Percentiles rank a stretch among this genome's conserved stretches.
Conservation (phyloP, 2,113 vertebrate species). For the Noctilio leporinus region DNA sequence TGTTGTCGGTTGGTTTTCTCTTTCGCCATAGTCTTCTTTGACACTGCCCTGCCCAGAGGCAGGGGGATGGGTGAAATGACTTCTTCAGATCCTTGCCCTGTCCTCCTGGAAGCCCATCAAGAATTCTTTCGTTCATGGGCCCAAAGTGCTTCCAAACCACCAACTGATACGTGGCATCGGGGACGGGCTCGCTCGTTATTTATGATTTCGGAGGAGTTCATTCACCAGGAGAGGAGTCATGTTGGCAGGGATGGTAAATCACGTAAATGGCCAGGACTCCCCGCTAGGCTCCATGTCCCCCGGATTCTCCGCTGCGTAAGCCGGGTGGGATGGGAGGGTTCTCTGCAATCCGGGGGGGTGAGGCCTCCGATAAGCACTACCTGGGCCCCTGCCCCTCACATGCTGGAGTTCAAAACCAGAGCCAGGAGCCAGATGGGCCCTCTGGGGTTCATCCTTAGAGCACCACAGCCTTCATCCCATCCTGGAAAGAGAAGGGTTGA, state of each 20-base stretch:
- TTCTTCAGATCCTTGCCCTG: neutral
- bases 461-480: neutral
- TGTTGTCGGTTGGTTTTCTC: neutral
- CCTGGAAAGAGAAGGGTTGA: neutral
- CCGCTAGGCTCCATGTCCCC: neutral
- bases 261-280: neutral
- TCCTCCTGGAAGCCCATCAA: conserved; percentile 12
- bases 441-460: neutral
- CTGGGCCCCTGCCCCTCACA: neutral
- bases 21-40: neutral
- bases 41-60: neutral
- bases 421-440: neutral
- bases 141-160: conserved; percentile 68
- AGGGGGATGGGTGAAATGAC: neutral
- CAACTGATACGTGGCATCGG: conserved; percentile 54
- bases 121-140: conserved; percentile 61
- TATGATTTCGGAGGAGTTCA: conserved; percentile 61
- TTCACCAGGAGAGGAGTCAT: conserved; percentile 14
- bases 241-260: neutral
- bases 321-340: neutral
- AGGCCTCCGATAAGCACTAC: fast-evolving
- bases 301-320: neutral
- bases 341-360: neutral
- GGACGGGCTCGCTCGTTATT: conserved; percentile 58
- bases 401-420: neutral